Evolutionary conservation across 1,140 invertebrate genomes (phyloP).

Genomic region (Adelges cooleyi): DNA sequence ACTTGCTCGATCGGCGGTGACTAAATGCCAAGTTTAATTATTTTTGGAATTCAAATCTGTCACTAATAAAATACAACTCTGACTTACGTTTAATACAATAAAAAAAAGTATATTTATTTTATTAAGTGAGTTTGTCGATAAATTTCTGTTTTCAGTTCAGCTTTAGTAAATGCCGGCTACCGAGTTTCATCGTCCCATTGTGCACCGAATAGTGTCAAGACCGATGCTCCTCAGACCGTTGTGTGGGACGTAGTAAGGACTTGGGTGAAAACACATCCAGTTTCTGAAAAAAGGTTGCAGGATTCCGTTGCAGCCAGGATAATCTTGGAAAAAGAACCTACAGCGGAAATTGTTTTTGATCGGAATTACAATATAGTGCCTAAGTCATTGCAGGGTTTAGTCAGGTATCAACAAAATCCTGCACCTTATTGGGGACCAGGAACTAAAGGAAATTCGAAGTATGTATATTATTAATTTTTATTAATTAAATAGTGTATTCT

Average conservation of each 20-base stretch:
- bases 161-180: slow-evolving; percentile 85
- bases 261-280: slow-evolving; percentile 62
- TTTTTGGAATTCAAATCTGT: too few species aligned
- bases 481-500: neutral
- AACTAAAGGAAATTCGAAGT: slow-evolving; percentile 55
- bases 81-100: too few species aligned
- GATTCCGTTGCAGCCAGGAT: slow-evolving; percentile 37
- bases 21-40: too few species aligned
- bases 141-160: slow-evolving; percentile 72
- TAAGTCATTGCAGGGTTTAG: slow-evolving; percentile 55
- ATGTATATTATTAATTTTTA: slow-evolving; percentile 33
- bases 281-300: slow-evolving; percentile 38
- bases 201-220: slow-evolving; percentile 79
- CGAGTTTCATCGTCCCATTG: slow-evolving; percentile 86
- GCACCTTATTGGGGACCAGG: slow-evolving; percentile 81
- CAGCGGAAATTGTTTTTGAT: slow-evolving; percentile 46
- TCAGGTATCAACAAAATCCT: slow-evolving; percentile 81
- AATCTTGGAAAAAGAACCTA: slow-evolving; percentile 46
- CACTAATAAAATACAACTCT: too few species aligned
- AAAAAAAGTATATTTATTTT: too few species aligned
- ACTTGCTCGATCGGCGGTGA: too few species aligned
- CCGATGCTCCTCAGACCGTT: slow-evolving; percentile 71
- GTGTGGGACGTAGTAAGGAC: slow-evolving; percentile 87
- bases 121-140: too few species aligned
- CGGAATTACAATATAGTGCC: slow-evolving; percentile 66